Evolutionary conservation across 2,888 invertebrate genomes (phyloP).

Genomic region (Heliconius sara): DNA sequence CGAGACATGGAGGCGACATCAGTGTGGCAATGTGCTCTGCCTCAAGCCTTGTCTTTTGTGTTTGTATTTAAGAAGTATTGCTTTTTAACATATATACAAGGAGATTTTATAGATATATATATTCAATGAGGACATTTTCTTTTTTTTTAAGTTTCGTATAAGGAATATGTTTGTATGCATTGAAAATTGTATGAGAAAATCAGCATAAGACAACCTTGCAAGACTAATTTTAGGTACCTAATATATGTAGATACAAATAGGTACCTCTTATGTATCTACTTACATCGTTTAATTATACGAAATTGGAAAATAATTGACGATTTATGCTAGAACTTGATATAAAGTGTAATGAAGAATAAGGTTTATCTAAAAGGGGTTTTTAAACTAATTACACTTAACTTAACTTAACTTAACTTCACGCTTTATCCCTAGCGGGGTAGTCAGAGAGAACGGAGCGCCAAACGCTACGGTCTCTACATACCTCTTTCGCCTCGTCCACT

Average conservation of each 20-base stretch:
- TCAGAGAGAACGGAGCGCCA: no score
- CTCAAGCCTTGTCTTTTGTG: constrained; percentile 17
- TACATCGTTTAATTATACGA: background rate
- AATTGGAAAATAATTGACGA: background rate
- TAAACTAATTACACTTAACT: background rate
- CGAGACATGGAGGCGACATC: constrained; percentile 77
- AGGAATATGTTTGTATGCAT: constrained; percentile 15
- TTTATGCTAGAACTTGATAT: background rate
- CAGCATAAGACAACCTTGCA: background rate
- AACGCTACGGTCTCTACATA: no score
- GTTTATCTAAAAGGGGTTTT: background rate
- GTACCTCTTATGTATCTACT: background rate
- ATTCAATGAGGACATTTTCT: no score
- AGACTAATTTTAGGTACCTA: no score
- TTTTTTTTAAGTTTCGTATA: background rate
- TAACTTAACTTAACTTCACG: no score
- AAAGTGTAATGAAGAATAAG: background rate
- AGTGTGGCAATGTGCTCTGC: constrained; percentile 48
- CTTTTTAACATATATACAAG: background rate
- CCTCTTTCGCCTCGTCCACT: no score
- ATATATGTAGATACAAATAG: background rate
- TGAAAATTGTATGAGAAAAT: background rate
- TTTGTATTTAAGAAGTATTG: background rate
- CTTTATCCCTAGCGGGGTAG: no score
- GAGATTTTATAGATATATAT: background rate